Evolutionary conservation across 37 sponge, comb jelly and placozoan genomes (phyloP).

Genomic region (Halisarca cf. caerulea): DNA sequence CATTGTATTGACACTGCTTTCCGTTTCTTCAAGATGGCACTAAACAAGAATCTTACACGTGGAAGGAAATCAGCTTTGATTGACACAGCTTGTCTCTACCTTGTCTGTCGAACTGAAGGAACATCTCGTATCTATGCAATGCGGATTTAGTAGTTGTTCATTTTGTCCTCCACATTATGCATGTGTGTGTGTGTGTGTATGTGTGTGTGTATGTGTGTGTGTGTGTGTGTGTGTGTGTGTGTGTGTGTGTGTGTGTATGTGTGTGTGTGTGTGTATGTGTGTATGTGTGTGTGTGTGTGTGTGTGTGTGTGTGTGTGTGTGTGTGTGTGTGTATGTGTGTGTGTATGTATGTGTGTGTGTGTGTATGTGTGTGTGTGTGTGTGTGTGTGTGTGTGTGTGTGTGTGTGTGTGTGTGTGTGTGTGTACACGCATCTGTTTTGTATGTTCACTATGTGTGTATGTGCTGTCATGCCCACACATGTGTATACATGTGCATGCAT

Average conservation of each 20-base stretch:
- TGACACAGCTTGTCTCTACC: constrained; percentile 96
- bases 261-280: constrained; percentile 17
- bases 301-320: too few species aligned
- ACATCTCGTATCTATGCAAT: constrained; percentile 89
- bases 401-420: constrained; percentile 33
- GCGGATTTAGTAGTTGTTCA: too few species aligned
- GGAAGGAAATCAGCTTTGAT: constrained; percentile 82
- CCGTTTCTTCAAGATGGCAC: constrained; percentile 97
- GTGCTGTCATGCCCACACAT: background rate
- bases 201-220: constrained; percentile 16
- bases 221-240: constrained; percentile 27
- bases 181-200: background rate
- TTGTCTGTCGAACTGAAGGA: constrained; percentile 96
- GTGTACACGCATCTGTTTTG: background rate
- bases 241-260: constrained; percentile 28
- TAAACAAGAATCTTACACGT: constrained; percentile 74
- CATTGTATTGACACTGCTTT: constrained; percentile 96
- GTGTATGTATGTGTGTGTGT: too few species aligned
- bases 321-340: background rate
- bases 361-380: too few species aligned
- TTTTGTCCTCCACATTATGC: too few species aligned
- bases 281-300: background rate
- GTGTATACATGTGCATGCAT: background rate
- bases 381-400: constrained; percentile 25
- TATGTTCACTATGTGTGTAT: background rate